phyloP scores from a whole-genome alignment of 2,888 invertebrate species.

The Eutolmus rufibarbis region DNA sequence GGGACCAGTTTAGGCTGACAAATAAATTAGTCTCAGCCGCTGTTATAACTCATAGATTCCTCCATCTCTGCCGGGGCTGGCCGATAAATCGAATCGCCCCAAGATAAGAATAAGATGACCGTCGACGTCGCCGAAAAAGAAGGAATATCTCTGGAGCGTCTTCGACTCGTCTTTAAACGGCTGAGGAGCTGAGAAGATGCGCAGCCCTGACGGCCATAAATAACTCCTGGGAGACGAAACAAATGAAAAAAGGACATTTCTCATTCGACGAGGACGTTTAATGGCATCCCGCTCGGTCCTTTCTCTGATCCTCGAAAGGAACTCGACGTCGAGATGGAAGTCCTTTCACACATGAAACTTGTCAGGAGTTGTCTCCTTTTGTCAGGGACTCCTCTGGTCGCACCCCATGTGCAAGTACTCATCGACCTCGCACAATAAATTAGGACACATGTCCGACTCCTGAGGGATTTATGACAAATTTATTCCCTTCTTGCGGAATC shows the following conservation, averaged over 20 bases:
- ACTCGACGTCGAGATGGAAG: not conserved
- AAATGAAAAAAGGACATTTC: slow-evolving; percentile 47
- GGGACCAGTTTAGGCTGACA: slow-evolving; percentile 44
- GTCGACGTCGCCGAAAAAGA: not conserved
- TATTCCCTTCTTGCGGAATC: slow-evolving; percentile 47
- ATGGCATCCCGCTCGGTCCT: slow-evolving; percentile 45
- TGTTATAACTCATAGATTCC: slow-evolving; percentile 36
- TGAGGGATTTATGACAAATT: slow-evolving; percentile 51
- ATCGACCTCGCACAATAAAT: slow-evolving; percentile 47
- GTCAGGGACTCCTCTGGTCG: slow-evolving; percentile 35
- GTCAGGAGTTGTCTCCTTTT: slow-evolving; percentile 43
- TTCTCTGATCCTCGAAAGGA: slow-evolving; percentile 41
- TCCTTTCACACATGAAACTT: slow-evolving; percentile 47
- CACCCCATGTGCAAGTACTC: slow-evolving; percentile 45
- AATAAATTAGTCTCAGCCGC: slow-evolving; percentile 46
- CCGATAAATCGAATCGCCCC: slow-evolving; percentile 18
- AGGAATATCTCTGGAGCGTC: not conserved
- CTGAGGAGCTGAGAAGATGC: not conserved
- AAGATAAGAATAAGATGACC: slow-evolving; percentile 23
- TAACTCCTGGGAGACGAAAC: slow-evolving; percentile 38
- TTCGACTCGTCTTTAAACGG: not conserved
- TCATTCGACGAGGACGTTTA: slow-evolving; percentile 47
- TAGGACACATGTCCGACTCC: slow-evolving; percentile 49
- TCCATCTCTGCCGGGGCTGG: not conserved
- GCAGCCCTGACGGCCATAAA: slow-evolving; percentile 44